Conservation (phyloP, 2,888 invertebrate species). For the Artemia sinica region DNA sequence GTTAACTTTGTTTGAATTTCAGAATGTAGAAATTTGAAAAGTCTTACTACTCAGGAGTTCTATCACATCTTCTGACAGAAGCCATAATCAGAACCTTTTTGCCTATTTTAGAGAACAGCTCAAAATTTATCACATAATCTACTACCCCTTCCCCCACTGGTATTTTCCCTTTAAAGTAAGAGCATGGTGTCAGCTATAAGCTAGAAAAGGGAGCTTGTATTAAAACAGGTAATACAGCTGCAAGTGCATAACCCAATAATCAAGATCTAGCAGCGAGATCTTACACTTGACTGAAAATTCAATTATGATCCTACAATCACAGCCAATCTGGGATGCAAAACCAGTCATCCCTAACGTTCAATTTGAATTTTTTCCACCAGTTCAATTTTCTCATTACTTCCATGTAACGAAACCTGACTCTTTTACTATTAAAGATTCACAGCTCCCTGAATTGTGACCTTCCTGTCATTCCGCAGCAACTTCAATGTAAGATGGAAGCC, state of each 20-base stretch:
- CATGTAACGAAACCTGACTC: background rate
- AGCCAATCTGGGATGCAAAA: background rate
- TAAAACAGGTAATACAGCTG: background rate
- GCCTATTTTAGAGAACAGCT: too few relatives aligned
- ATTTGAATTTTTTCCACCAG: background rate
- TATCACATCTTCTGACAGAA: too few relatives aligned
- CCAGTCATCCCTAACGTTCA: background rate
- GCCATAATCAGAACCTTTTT: too few relatives aligned
- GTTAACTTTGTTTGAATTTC: too few relatives aligned
- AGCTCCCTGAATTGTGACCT: conserved; percentile 10
- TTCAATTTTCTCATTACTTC: conserved; percentile 10
- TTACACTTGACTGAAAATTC: background rate
- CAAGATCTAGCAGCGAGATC: background rate
- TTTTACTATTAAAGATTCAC: background rate
- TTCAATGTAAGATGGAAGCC: background rate
- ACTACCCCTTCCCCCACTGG: too few relatives aligned
- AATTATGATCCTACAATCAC: background rate
- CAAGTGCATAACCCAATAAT: background rate
- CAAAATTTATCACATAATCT: too few relatives aligned
- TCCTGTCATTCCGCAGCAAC: background rate
- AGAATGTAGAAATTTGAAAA: too few relatives aligned
- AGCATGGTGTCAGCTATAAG: too few relatives aligned
- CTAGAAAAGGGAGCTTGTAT: background rate
- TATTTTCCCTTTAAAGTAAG: too few relatives aligned
- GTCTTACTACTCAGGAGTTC: too few relatives aligned